Conservation (phyloP, 2,888 invertebrate species). For the Lithophane socia region DNA sequence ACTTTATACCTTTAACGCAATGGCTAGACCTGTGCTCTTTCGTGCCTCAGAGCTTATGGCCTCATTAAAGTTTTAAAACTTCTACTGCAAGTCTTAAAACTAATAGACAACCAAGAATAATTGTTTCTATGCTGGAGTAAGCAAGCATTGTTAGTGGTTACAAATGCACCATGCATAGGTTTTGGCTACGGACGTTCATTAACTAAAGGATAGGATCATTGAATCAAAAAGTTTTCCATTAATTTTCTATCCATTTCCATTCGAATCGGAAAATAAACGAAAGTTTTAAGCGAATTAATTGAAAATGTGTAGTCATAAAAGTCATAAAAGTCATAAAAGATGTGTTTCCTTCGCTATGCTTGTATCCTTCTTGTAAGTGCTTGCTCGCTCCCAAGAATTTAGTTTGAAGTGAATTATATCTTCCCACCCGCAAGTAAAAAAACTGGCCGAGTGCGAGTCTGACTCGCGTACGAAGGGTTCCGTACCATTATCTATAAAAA, state of each 20-base stretch:
- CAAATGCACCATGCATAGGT: not conserved
- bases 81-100: not conserved
- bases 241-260: not conserved
- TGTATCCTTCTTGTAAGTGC: not conserved
- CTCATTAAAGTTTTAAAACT: not conserved
- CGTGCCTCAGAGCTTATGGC: not conserved
- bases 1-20: not conserved
- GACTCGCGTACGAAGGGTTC: too few species aligned
- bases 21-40: conserved; percentile 4
- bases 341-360: not conserved
- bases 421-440: not conserved
- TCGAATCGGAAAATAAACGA: not conserved
- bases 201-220: not conserved
- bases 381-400: not conserved
- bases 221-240: not conserved
- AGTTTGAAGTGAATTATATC: not conserved
- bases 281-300: too few species aligned
- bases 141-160: not conserved
- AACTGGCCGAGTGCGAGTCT: too few species aligned
- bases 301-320: too few species aligned
- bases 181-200: not conserved
- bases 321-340: not conserved
- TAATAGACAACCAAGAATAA: not conserved
- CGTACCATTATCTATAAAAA: too few species aligned
- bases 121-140: too few species aligned